Conservation (phyloP, 2,797 vertebrate species). For the Simalia tracyae region DNA sequence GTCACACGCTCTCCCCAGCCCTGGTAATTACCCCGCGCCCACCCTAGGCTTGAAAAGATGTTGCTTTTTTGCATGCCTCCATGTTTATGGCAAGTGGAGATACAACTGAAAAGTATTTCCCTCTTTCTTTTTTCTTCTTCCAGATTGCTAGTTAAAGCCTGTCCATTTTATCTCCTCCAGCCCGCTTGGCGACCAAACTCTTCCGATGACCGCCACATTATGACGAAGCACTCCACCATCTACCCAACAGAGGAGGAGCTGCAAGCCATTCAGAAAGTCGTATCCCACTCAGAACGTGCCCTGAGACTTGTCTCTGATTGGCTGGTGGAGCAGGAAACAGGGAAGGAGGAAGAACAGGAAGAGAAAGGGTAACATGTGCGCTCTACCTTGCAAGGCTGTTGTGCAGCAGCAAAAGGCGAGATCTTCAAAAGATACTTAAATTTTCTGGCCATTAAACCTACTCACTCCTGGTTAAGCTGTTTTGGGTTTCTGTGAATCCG, state of each 20-base stretch:
- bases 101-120: not conserved
- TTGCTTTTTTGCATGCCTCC: not conserved
- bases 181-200: slow-evolving; percentile 76
- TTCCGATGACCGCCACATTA: slow-evolving; percentile 81
- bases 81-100: not conserved
- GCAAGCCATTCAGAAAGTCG: slow-evolving; percentile 80
- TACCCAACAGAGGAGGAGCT: slow-evolving; percentile 84
- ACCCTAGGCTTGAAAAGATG: not conserved
- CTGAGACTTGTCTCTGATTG: slow-evolving; percentile 84
- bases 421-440: too few relatives aligned
- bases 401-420: too few relatives aligned
- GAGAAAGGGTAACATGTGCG: slow-evolving; percentile 38
- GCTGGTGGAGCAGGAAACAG: slow-evolving; percentile 71
- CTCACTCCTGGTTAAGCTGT: too few relatives aligned
- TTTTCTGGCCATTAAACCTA: too few relatives aligned
- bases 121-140: not conserved
- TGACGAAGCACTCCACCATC: slow-evolving; percentile 83
- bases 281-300: slow-evolving; percentile 81
- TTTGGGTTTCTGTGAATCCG: too few relatives aligned
- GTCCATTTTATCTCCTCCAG: slow-evolving; percentile 55
- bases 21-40: not conserved
- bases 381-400: too few relatives aligned
- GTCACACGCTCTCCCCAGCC: not conserved
- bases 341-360: not conserved
- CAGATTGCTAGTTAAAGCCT: not conserved